Evolutionary conservation across 2,888 invertebrate genomes (phyloP).

Genomic region (Folsomia candida): DNA sequence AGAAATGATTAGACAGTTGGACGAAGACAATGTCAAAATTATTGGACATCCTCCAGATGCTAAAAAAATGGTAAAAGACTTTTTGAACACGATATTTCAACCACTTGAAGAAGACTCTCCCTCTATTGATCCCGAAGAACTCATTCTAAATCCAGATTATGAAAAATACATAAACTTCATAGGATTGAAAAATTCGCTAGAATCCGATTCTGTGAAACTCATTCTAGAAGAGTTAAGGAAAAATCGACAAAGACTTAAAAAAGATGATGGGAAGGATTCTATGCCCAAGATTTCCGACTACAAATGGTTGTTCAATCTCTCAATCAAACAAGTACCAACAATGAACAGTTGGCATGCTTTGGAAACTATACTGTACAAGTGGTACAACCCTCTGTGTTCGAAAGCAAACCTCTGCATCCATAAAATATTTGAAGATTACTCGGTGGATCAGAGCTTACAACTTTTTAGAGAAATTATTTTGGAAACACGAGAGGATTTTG

Average conservation of each 20-base stretch:
- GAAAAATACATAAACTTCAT: constrained; percentile 22
- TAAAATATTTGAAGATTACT: constrained; percentile 33
- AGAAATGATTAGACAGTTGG: constrained; percentile 35
- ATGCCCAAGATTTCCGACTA: neutral
- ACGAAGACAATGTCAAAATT: constrained; percentile 29
- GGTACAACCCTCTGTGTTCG: constrained; percentile 23
- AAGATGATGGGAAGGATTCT: neutral
- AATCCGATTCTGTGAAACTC: constrained; percentile 10
- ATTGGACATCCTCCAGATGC: constrained; percentile 22
- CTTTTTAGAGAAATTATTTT: constrained; percentile 44
- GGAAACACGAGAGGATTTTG: constrained; percentile 41
- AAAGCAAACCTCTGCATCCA: constrained; percentile 27
- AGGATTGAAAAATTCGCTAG: constrained; percentile 19
- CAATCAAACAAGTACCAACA: constrained; percentile 22
- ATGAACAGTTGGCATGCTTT: constrained; percentile 17
- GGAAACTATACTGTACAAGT: constrained; percentile 1
- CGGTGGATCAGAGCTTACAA: constrained; percentile 35
- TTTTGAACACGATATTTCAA: constrained; percentile 21
- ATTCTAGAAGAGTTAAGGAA: constrained; percentile 1
- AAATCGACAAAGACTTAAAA: neutral
- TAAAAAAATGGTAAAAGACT: constrained; percentile 20
- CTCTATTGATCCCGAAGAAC: neutral
- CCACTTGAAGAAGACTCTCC: neutral
- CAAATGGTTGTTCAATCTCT: constrained; percentile 15
- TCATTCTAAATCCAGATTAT: constrained; percentile 11